These are phyloP conservation scores for Trididemnum clinides DNA, from an alignment of 23 tunicate species.

Conservation along the genomic window DNA sequence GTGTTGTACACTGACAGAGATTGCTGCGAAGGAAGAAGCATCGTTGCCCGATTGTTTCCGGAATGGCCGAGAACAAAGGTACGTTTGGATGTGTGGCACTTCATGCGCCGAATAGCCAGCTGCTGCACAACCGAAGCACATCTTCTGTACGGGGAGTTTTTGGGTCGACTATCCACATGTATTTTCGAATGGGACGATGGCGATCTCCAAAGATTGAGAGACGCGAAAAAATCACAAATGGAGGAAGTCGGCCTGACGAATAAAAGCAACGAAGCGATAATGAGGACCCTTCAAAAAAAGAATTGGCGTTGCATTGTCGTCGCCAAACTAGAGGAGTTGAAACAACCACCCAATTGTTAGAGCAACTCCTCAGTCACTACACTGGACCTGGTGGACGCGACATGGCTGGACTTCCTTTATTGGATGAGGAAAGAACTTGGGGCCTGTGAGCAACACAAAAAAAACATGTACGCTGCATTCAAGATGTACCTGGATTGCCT, in stretches of 20 bases:
- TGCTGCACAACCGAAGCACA: constrained; percentile 39
- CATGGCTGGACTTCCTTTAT: not conserved
- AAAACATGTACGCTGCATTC: constrained; percentile 46
- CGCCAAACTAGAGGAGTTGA: constrained; percentile 11
- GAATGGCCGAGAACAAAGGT: not conserved
- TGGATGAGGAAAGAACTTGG: not conserved
- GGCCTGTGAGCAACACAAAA: constrained; percentile 22
- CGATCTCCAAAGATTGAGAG: not conserved
- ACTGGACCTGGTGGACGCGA: not conserved
- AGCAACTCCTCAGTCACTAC: not conserved
- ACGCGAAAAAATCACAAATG: constrained; percentile 25
- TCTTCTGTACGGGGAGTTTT: constrained; percentile 13
- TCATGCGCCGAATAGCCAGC: constrained; percentile 22
- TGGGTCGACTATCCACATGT: constrained; percentile 11
- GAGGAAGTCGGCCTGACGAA: not conserved
- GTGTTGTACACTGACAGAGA: constrained; percentile 38
- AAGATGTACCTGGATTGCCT: not conserved
- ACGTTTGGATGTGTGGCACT: constrained; percentile 34
- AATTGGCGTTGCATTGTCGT: constrained; percentile 23
- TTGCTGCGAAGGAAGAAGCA: not conserved
- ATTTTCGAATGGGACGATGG: constrained; percentile 34
- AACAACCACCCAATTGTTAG: not conserved
- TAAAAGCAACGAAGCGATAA: not conserved
- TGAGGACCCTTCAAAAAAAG: not conserved
- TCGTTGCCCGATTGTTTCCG: not conserved